Evolutionary conservation across 2,797 vertebrate genomes (phyloP), one percentile per base, ranked within the genome.

Genomic region (Aldrovandia affinis): DNA sequence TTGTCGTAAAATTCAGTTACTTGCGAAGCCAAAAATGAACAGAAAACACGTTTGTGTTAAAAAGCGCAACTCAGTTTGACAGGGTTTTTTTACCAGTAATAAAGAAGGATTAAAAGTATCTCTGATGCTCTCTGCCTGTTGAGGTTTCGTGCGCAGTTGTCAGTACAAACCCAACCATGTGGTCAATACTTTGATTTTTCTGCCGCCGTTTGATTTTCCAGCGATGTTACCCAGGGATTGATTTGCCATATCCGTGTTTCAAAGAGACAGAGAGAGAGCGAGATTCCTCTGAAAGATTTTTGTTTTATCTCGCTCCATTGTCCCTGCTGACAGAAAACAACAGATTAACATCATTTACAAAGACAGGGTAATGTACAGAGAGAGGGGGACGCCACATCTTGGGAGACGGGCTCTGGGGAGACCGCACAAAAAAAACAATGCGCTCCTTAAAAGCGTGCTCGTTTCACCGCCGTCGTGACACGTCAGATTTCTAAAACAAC

Each of bases 331-430:
- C 89, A 88, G 87, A 86, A 90, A 93, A 93, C 92, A 92, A 89
- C 88, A 86, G 88, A 89, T 89, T 92, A 93, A 90, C 88, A 89
- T 93, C 91, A 92, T 94, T 92, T 90, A 89, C 87, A 88, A 80
- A 92, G 92, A 91, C 88, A 90, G 90, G 80, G 85, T 85, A 89
- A 92, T 89, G 88, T 87, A 84, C 42, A 83, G 86, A 89, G 85
- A 89, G 86, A 83, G 87, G 2, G 59, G 9, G 59, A 36, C 52
- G 54, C 85, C 86, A 15, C n/a, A 86, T 91, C 89, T 89, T 89
- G 70, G 59, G 90, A 88, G 83, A 78, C 75, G 33, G 77, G 61
- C 85, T 84, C 65, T 55, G 33, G 89, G 90, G 88, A 89, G 54
- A 83, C 61, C 50, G 70, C 39, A 59, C 18, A 82, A 84, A 79